Base-by-base conservation (phyloP, 2,888 invertebrate species). In the Hypena proboscidalis region DNA sequence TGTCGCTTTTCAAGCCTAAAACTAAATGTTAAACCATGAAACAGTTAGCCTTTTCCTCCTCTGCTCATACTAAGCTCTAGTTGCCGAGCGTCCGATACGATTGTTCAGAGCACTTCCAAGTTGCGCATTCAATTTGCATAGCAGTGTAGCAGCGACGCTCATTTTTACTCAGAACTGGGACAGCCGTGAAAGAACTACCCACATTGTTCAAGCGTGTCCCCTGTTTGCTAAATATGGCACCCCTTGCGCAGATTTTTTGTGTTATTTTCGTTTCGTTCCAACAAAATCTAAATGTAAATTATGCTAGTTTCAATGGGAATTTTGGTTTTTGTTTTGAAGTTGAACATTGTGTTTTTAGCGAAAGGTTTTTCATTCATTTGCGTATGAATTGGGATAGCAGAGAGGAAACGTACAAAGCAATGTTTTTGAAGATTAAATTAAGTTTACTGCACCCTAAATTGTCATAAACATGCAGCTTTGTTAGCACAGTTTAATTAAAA, bases 101-200 rank as follows among this genome's bases (percentile, higher is more conserved):
- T 82, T 83, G 79, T 79, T 70, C 70, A 46, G 59, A 72, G 83
- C 74, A 77, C 78, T 83, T 76, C 70, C 66, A 80, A 85, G 77
- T 80, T 77, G 78, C 59, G 80, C 80, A 83, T 83, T 83, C 83
- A 83, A 79, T 84, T 84, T 81, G 79, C 81, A 81, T 83, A 79
- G 73, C 74, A 76, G 65, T 73, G 74, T 69, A 59, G 68, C 74
- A 68, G 77, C 75, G 70, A 77, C 79, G 53, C 49, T 83, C 80
- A 83, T 84, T 86, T 83, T 83, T 83, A 71, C 74, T 66, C 71
- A 66, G 69, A 80, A 85, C 75, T 80, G 66, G 78, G 67, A 56
- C 65, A 25, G 39, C 40, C 51, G 48, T 64, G 65, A 60, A 60
- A 60, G 64, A 60, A 56, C 45, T 38, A 45, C 44, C 25, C 43